Base-by-base conservation (phyloP, 2,888 invertebrate genomes). In the Autographa gamma region DNA sequence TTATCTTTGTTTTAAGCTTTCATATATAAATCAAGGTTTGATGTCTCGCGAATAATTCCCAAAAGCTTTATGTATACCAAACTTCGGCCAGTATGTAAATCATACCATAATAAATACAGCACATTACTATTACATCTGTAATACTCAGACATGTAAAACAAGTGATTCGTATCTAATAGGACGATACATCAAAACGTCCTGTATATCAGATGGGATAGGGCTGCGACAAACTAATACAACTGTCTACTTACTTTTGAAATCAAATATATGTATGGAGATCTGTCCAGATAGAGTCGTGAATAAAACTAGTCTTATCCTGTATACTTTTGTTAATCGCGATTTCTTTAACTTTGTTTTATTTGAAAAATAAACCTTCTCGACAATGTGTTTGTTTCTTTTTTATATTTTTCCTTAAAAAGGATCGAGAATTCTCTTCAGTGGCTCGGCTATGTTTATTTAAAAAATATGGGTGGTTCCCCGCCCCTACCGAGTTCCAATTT, bases 171-270 rank as follows among this genome's bases (percentile, higher is more conserved):
- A 91, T 92, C 91, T 89, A 85, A 87, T 87, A 89, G 85, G 88
- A 90, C 88, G 87, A 92, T 91, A 89, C 88, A 90, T 91, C 90
- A 91, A 88, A 91, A 89, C 86, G 88, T 78, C 88, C 89, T 89
- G 88, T 86, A 84, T 82, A 83, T 86, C 76, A 74, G 81, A 76
- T 77, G 77, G 79, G 80, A 67, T 72, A 80, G 77, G 79, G 80
- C 68, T 80, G 70, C 52, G 48, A 48, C 48, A 48, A 72, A 73
- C 61, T 60, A 67, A 63, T 60, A 52, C 25, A 56, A 56, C 54
- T 41, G 67, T 71, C 32, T 48, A 71, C 38, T 71, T 79, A 76
- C 68, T 67, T 73, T 66, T 76, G 71, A 69, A 80, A 64, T 73
- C 67, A 67, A 69, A 56, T 68, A 79, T 81, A 71, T 60, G 63